Conservation (phyloP, 2,888 invertebrate genomes). For the Artemia sinica region DNA sequence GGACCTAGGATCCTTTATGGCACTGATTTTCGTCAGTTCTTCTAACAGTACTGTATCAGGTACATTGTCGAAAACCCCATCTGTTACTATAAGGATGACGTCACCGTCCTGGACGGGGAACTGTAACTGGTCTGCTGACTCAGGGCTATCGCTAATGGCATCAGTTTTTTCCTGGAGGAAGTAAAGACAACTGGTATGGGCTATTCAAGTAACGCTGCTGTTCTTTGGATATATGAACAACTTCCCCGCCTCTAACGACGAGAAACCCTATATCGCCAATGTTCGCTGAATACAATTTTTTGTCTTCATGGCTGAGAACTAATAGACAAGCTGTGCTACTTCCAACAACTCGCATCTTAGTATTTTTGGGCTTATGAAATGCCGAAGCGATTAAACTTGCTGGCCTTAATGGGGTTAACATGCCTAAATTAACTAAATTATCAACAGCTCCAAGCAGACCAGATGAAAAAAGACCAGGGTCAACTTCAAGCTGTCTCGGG, state of each 20-base stretch:
- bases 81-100: slow-evolving; percentile 84
- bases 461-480: slow-evolving; percentile 87
- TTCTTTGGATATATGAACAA: slow-evolving; percentile 83
- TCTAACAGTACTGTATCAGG: slow-evolving; percentile 74
- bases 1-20: slow-evolving; percentile 50
- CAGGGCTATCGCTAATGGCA: slow-evolving; percentile 79
- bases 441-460: slow-evolving; percentile 89
- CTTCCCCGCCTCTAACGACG: slow-evolving; percentile 65
- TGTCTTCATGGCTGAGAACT: slow-evolving; percentile 71
- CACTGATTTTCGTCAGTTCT: slow-evolving; percentile 56
- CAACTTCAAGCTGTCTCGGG: slow-evolving; percentile 92
- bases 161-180: slow-evolving; percentile 68
- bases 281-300: slow-evolving; percentile 83
- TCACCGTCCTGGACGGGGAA: slow-evolving; percentile 81
- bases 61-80: slow-evolving; percentile 96
- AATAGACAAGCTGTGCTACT: slow-evolving; percentile 96
- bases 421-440: slow-evolving; percentile 69
- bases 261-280: slow-evolving; percentile 98
- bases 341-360: slow-evolving; percentile 78
- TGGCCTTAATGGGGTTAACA: slow-evolving; percentile 69
- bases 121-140: slow-evolving; percentile 71
- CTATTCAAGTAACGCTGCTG: slow-evolving; percentile 99
- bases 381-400: slow-evolving; percentile 73
- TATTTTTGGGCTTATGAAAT: slow-evolving; percentile 76
- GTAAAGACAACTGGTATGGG: slow-evolving; percentile 85